These are phyloP conservation scores for Tanypteryx hageni DNA, from an alignment of 2,888 invertebrate genomes.

Conservation along the genomic window DNA sequence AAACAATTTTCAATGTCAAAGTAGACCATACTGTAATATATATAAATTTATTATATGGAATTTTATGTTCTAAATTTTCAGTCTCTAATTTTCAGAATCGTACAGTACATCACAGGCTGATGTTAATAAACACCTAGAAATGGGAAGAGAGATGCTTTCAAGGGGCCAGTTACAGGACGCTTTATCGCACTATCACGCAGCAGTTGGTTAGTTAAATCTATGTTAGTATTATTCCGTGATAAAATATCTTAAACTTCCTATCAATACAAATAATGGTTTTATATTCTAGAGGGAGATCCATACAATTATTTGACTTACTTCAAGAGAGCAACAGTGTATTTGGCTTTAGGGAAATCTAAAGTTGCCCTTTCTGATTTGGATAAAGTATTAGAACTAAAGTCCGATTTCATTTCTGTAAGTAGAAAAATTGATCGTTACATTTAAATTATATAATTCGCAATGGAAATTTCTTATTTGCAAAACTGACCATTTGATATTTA, in stretches of 20 bases:
- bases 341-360: constrained; percentile 96
- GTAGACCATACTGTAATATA: neutral
- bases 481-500: constrained; percentile 22
- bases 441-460: neutral
- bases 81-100: constrained; percentile 78
- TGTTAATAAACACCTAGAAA: constrained; percentile 94
- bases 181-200: constrained; percentile 97
- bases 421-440: constrained; percentile 68
- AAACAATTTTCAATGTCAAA: neutral
- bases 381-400: constrained; percentile 93
- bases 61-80: constrained; percentile 43
- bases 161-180: constrained; percentile 97
- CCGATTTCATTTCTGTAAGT: constrained; percentile 94
- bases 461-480: neutral
- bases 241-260: neutral
- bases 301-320: constrained; percentile 97
- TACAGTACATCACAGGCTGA: constrained; percentile 85
- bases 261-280: neutral
- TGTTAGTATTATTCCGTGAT: neutral
- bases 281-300: constrained; percentile 91
- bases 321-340: constrained; percentile 95
- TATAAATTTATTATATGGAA: neutral
- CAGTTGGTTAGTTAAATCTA: constrained; percentile 86
- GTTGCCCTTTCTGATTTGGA: constrained; percentile 96
- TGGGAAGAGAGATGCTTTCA: constrained; percentile 94